Base-by-base conservation (phyloP, 2,888 invertebrate genomes). In the Aphidoletes aphidimyza region DNA sequence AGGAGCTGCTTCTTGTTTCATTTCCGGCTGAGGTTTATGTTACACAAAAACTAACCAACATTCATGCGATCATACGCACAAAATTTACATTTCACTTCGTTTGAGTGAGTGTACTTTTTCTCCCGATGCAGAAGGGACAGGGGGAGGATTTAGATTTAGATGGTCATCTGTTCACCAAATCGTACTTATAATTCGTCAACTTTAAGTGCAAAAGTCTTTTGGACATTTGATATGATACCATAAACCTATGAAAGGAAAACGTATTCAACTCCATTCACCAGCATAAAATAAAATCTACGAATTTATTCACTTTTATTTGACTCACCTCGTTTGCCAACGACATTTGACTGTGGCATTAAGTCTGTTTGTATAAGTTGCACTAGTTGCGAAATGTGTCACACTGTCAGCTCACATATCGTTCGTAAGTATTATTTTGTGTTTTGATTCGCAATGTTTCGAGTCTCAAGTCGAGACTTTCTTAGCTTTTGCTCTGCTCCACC, bases 291-390 rank as follows among this genome's bases (percentile, higher is more conserved):
- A 69, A 69, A 69, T 30, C 69, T 14, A 1, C 30, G 17, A 69
- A 69, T 69, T 69, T 69, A 69, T 69, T 69, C 69, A 69, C 69
- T 69, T 69, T 34, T 30, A 69, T 30, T 69, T 69, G 3, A 54
- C 3, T 47, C 17, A 47, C 47, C 19, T 47, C 47, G n/a, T n/a
- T n/a, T n/a, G n/a, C n/a, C n/a, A n/a, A n/a, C n/a, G n/a, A n/a
- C n/a, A n/a, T n/a, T n/a, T n/a, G n/a, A n/a, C n/a, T n/a, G n/a
- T n/a, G n/a, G n/a, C n/a, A n/a, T n/a, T n/a, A n/a, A n/a, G n/a
- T n/a, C n/a, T n/a, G n/a, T n/a, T 39, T 39, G 5, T 11, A 39
- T 39, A 39, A 39, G 39, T 39, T 39, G 39, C 11, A 39, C 11
- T 39, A n/a, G n/a, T n/a, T n/a, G n/a, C n/a, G n/a, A n/a, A n/a